A percentile compares a stretch with the other conserved stretches of the same genome.
phyloP scores from a whole-genome alignment of 37 sponge, comb jelly and placozoan species.

The Halichondria panicea region DNA sequence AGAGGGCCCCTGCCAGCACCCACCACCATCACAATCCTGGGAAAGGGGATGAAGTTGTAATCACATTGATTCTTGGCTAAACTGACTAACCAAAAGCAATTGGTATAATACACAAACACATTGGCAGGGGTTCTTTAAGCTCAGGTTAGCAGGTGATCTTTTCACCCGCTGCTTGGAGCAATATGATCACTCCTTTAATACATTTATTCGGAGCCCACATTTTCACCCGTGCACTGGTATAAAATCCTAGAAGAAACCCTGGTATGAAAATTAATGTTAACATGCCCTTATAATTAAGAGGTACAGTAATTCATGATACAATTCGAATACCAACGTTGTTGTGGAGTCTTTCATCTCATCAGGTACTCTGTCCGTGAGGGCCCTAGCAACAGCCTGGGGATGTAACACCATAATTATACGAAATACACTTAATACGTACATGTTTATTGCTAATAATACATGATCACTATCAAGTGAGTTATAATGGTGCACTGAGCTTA shows the following conservation, averaged over 20 bases:
- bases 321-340: background rate
- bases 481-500: no score
- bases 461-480: background rate
- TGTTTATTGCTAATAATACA: background rate
- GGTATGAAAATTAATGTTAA: background rate
- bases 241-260: no score
- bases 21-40: conserved; percentile 93
- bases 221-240: no score
- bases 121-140: no score
- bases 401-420: background rate
- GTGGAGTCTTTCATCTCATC: conserved; percentile 31
- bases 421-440: background rate
- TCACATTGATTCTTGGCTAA: no score
- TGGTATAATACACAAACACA: no score
- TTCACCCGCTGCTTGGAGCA: no score
- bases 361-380: conserved; percentile 53
- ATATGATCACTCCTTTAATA: no score
- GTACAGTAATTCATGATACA: background rate
- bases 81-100: no score
- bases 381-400: conserved; percentile 42
- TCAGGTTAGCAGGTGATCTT: no score
- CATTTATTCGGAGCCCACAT: no score
- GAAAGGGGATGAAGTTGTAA: background rate
- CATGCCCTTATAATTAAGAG: background rate
- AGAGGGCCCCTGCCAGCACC: conserved; percentile 98